Conservation (phyloP, 1,140 invertebrate species). For the Chymomyza costata region DNA sequence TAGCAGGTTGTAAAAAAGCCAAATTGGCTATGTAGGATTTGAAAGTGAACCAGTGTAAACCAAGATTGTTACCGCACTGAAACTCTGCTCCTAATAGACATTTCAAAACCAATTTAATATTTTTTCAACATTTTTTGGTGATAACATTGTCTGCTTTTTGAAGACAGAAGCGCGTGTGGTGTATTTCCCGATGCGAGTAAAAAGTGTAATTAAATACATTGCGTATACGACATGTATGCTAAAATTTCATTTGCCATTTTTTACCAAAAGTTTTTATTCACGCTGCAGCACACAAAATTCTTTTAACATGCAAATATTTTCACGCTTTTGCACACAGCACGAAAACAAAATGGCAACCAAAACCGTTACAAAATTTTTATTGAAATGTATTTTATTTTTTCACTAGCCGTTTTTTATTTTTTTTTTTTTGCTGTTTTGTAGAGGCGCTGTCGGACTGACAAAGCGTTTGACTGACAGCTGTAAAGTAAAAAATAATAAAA, state of each 20-base stretch:
- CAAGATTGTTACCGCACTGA: no score
- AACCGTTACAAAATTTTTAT: conserved; percentile 26
- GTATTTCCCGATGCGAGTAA: no score
- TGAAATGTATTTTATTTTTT: conserved; percentile 43
- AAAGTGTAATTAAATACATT: conserved; percentile 50
- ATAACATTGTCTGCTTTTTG: no score
- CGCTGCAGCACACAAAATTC: conserved; percentile 27
- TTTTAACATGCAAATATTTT: conserved; percentile 53
- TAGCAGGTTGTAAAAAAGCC: no score
- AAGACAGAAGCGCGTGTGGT: no score
- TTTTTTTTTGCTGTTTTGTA: conserved; percentile 41
- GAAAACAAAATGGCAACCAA: conserved; percentile 6
- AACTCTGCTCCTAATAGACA: no score
- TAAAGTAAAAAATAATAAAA: conserved; percentile 47
- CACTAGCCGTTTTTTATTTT: conserved; percentile 17
- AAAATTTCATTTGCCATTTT: conserved; percentile 39
- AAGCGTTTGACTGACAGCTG: conserved; percentile 59
- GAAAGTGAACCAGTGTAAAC: no score
- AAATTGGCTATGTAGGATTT: no score
- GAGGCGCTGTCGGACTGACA: conserved; percentile 45
- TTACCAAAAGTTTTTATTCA: conserved; percentile 13
- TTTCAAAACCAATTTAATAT: no score
- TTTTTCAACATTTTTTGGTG: no score
- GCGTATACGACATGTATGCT: conserved; percentile 46
- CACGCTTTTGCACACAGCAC: conserved; percentile 2